Conservation (phyloP, 2,888 invertebrate species). For the Brenthis daphne region DNA sequence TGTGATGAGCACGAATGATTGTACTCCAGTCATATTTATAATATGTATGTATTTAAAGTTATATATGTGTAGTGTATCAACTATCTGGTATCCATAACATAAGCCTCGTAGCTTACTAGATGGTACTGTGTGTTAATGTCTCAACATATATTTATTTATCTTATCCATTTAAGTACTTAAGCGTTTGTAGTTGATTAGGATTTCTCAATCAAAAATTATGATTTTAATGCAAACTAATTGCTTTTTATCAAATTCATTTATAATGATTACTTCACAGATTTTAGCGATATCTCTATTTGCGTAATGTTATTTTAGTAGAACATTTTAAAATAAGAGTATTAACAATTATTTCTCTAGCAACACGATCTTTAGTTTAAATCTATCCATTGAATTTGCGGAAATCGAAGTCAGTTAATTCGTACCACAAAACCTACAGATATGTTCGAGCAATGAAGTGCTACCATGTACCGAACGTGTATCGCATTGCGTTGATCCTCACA, state of each 20-base stretch:
- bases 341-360: too few species aligned
- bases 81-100: too few species aligned
- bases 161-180: neutral
- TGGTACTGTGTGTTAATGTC: too few species aligned
- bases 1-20: too few species aligned
- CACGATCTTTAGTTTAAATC: too few species aligned
- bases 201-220: neutral
- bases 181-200: neutral
- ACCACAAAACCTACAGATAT: constrained; percentile 26
- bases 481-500: constrained; percentile 38
- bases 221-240: constrained; percentile 1
- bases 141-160: neutral
- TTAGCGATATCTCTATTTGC: neutral
- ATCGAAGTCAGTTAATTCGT: constrained; percentile 16
- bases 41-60: too few species aligned
- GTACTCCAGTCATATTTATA: too few species aligned
- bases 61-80: too few species aligned
- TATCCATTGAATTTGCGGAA: neutral
- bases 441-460: constrained; percentile 26
- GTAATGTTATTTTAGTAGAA: neutral
- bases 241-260: constrained; percentile 1
- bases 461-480: constrained; percentile 30
- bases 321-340: neutral
- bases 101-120: too few species aligned
- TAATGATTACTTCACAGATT: neutral